Conservation (phyloP, 2,113 vertebrate species). For the Elachura formosa region DNA sequence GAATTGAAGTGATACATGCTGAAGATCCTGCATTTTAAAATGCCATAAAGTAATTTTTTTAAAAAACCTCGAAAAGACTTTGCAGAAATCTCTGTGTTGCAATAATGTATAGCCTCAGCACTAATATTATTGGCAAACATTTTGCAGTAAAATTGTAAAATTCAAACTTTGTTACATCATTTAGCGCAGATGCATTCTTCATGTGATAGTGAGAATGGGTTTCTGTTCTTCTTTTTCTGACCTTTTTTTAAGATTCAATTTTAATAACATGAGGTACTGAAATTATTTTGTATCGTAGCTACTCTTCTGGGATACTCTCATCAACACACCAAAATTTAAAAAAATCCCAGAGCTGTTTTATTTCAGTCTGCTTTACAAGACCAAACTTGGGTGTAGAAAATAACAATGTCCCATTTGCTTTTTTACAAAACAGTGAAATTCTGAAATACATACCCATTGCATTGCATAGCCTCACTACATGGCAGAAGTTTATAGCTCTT, state of each 20-base stretch:
- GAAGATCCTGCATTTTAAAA: not conserved
- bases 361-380: not conserved
- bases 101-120: not conserved
- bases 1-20: not conserved
- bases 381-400: not conserved
- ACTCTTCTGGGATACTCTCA: not conserved
- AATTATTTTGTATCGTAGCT: not conserved
- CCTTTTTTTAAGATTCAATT: not conserved
- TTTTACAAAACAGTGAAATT: not conserved
- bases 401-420: fast-evolving
- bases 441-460: not conserved
- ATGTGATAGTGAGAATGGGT: not conserved
- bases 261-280: not conserved
- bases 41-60: not conserved
- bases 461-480: not conserved
- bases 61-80: not conserved
- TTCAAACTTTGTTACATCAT: not conserved
- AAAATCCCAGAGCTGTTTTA: not conserved
- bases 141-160: constrained; percentile 10
- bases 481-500: not conserved
- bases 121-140: not conserved
- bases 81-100: not conserved
- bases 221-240: not conserved
- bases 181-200: not conserved
- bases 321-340: not conserved